Conservation (phyloP, 2,888 invertebrate genomes). For the Platycnemis pennipes region DNA sequence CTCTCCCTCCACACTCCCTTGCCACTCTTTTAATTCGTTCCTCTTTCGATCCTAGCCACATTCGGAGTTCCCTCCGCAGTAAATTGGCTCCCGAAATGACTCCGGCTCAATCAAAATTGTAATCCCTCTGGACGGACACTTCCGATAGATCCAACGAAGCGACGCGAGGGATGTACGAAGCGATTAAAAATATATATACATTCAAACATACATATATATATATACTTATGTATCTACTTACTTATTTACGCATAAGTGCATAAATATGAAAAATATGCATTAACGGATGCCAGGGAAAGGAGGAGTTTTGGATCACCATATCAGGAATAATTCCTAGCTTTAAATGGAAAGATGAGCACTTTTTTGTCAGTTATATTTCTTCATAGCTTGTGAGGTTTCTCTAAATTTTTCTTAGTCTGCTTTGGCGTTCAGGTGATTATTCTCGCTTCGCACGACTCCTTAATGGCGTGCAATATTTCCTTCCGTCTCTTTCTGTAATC, state of each 20-base stretch:
- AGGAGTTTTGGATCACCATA: background rate
- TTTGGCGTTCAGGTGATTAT: background rate
- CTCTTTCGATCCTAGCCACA: constrained; percentile 27
- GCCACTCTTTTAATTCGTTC: constrained; percentile 9
- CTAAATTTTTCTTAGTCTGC: too few species aligned
- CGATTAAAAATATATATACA: too few species aligned
- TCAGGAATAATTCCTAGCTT: background rate
- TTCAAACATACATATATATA: too few species aligned
- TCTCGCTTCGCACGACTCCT: background rate
- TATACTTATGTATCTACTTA: too few species aligned
- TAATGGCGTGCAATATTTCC: background rate
- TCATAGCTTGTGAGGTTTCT: background rate
- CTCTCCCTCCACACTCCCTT: background rate
- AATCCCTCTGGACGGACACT: background rate
- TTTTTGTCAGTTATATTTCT: background rate
- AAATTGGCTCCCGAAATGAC: background rate
- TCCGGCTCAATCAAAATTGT: constrained; percentile 1
- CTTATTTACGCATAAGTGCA: too few species aligned
- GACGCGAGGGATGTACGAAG: background rate
- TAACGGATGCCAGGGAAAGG: too few species aligned
- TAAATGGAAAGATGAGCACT: background rate
- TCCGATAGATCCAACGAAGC: background rate
- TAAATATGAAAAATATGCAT: background rate
- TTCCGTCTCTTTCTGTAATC: background rate
- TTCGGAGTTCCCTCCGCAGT: background rate